Percentiles rank a stretch among this genome's conserved stretches.
Conservation (phyloP, 2,888 invertebrate genomes). For the Psylliodes chrysocephalus region DNA sequence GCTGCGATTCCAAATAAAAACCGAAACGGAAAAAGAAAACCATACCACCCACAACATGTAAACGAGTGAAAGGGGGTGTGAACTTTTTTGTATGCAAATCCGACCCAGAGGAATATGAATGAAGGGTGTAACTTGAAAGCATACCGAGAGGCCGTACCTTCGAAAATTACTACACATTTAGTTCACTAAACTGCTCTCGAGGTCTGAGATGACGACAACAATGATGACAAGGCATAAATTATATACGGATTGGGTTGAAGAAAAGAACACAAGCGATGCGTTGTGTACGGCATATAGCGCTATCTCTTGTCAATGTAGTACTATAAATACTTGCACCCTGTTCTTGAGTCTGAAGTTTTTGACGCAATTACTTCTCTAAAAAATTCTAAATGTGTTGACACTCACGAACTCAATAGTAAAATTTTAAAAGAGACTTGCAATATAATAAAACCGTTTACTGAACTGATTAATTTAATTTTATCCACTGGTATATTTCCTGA, state of each 20-base stretch:
- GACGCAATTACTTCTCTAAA: no score
- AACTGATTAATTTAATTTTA: no score
- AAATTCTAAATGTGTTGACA: no score
- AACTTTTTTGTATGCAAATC: conserved; percentile 31
- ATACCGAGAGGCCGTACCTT: conserved; percentile 22
- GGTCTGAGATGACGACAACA: not conserved
- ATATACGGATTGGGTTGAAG: not conserved
- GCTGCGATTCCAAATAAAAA: conserved; percentile 13
- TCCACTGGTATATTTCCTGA: no score
- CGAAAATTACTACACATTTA: conserved; percentile 22
- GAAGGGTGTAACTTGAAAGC: conserved; percentile 25
- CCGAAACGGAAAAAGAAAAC: conserved; percentile 4
- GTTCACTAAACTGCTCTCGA: conserved; percentile 16
- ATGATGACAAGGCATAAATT: not conserved
- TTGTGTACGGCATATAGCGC: not conserved
- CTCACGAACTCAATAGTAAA: no score
- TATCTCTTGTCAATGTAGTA: no score
- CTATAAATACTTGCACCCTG: no score
- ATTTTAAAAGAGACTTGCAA: no score
- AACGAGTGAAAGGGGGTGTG: conserved; percentile 29
- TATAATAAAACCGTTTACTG: no score
- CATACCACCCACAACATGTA: conserved; percentile 25
- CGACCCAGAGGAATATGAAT: conserved; percentile 26
- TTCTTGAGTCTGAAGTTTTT: no score
- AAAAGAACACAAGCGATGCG: not conserved